These are phyloP conservation scores for Tribolium freemani DNA, from an alignment of 2,888 invertebrate genomes.

Conservation along the genomic window DNA sequence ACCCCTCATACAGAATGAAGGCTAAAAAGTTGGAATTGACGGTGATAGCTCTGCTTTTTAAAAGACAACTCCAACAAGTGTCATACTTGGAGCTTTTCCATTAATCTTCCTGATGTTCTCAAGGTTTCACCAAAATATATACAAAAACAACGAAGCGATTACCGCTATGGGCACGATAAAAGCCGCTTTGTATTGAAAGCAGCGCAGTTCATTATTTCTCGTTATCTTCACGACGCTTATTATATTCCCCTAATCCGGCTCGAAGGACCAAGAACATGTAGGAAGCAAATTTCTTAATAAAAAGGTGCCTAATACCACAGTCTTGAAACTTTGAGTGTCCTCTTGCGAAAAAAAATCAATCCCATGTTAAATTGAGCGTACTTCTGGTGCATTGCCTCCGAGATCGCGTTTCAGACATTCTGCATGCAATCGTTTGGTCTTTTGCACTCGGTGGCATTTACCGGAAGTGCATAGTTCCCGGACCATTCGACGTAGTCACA, in stretches of 20 bases:
- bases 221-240: slow-evolving; percentile 15
- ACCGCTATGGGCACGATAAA: slow-evolving; percentile 6
- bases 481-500: slow-evolving; percentile 15
- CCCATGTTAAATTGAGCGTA: slow-evolving; percentile 17
- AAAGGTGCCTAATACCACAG: neutral
- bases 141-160: slow-evolving; percentile 6
- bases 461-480: slow-evolving; percentile 34
- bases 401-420: slow-evolving; percentile 20
- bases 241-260: neutral
- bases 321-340: neutral
- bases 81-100: slow-evolving; percentile 22
- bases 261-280: neutral
- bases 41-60: neutral
- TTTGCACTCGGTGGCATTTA: slow-evolving; percentile 31
- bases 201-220: slow-evolving; percentile 15
- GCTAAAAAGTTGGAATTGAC: neutral
- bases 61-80: slow-evolving; percentile 30
- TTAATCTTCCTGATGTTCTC: slow-evolving; percentile 19
- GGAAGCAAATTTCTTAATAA: neutral
- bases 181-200: slow-evolving; percentile 13
- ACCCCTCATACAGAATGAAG: slow-evolving; percentile 14
- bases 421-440: slow-evolving; percentile 32
- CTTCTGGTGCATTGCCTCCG: slow-evolving; percentile 10
- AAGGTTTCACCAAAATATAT: slow-evolving; percentile 7
- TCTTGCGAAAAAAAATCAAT: neutral